Evolutionary conservation across 2,113 vertebrate genomes (phyloP).

Genomic region (Phalacrocorax brasilianus): DNA sequence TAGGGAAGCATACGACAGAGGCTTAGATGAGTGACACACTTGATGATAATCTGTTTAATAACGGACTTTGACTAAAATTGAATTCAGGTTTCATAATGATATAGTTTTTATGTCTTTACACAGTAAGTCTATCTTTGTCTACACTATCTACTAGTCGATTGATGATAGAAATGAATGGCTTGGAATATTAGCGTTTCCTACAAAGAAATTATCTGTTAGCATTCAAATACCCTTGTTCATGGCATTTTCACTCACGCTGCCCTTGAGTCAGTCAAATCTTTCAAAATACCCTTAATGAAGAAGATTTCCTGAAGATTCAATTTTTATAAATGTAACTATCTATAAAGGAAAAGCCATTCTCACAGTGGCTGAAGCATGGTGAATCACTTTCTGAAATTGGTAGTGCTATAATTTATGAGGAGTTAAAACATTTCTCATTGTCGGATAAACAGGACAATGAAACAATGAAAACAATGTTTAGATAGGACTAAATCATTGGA

Average conservation of each 20-base stretch:
- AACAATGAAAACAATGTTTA: not conserved
- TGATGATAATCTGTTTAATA: slow-evolving; percentile 59
- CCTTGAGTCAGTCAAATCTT: not conserved
- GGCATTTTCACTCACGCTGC: not conserved
- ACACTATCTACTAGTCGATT: not conserved
- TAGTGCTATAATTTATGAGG: not conserved
- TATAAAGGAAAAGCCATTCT: not conserved
- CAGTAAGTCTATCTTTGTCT: slow-evolving; percentile 10
- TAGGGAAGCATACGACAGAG: not conserved
- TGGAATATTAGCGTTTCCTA: not conserved
- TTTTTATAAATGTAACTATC: not conserved
- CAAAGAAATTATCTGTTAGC: not conserved
- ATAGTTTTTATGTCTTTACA: slow-evolving; percentile 7
- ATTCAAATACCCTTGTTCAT: not conserved
- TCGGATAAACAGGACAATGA: not conserved
- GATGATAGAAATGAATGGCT: slow-evolving; percentile 16
- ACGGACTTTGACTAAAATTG: slow-evolving; percentile 28
- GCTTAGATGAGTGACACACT: not conserved
- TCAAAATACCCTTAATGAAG: not conserved
- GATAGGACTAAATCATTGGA: not conserved
- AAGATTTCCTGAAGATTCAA: not conserved
- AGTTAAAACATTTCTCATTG: not conserved
- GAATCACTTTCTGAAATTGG: not conserved
- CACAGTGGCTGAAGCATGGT: not conserved
- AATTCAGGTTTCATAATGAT: slow-evolving; percentile 29